Conservation (phyloP, 64 coral and sea anemone genomes). For the Orbicella faveolata region DNA sequence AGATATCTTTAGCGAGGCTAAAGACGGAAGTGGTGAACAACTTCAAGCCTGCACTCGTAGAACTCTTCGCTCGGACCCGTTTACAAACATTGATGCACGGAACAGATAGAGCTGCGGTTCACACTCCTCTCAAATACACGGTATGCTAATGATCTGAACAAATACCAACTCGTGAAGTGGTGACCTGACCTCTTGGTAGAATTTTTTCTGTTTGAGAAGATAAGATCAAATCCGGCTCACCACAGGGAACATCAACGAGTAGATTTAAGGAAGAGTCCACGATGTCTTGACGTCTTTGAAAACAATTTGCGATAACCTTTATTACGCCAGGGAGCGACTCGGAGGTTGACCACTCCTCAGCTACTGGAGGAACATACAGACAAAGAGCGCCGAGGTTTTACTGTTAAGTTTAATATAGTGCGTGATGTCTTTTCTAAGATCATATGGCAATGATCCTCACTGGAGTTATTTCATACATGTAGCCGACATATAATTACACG, state of each 20-base stretch:
- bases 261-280: background rate
- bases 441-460: background rate
- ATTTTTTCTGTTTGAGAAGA: background rate
- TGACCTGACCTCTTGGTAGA: background rate
- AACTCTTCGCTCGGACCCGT: background rate
- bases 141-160: slow-evolving; percentile 4
- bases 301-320: background rate
- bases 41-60: background rate
- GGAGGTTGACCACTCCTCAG: no score
- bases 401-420: no score
- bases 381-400: no score
- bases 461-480: background rate
- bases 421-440: background rate
- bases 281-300: background rate
- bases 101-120: background rate
- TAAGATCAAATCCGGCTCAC: background rate
- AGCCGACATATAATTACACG: background rate
- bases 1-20: background rate
- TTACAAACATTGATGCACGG: slow-evolving; percentile 11
- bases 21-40: background rate
- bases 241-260: background rate
- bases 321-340: no score
- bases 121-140: background rate
- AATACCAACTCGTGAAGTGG: background rate
- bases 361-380: no score